Base-by-base conservation (phyloP, 2,797 vertebrate species). In the Muscicapa comitata region DNA sequence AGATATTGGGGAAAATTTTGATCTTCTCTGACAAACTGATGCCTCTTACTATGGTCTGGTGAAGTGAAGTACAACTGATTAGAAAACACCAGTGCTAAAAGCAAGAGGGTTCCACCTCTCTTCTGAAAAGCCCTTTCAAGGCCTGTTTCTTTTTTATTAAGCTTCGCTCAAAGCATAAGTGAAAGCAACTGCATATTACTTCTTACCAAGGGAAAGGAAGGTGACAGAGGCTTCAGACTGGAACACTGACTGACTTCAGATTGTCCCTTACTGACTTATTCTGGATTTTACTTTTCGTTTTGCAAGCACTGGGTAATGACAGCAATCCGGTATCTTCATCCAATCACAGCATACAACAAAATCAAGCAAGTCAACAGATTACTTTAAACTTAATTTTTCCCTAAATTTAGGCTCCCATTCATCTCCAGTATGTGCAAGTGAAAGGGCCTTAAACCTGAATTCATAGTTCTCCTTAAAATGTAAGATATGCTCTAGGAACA, bases 71-170 rank as follows among this genome's bases (percentile, higher is more conserved):
- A 25, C 24, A 82, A 73, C 5, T 13, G 24, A 61, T 18, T 15
- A 40, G 47, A 55, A 70, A 71, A 57, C 9, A 82, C 7, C 1
- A 2, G 12, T 29, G 35, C 19, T 51, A 25, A 33, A 67, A 63
- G 37, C 0, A 2, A 81, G 42, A 54, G 12, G 10, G 25, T 74
- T 28, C 20, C 31, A 55, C 1, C 1, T 6, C 20, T 57, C 48
- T 47, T 48, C 33, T 38, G 11, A 61, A 88, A 16, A 62, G 7
- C 3, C 4, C 25, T 61, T 80, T 59, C 45, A 71, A 87, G 29
- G 3, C 11, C 21, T 78, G 5, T 38, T 80, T 55, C 20, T 47
- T 62, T 62, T 53, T 20, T 20, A 78, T 17, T 25, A 73, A 62
- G 19, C 15, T 63, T 82, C 53, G n/a, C 40, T 59, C 48, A 55